These are phyloP conservation scores for Andricus grossulariae DNA, from an alignment of 1,140 invertebrate genomes.

Conservation along the genomic window DNA sequence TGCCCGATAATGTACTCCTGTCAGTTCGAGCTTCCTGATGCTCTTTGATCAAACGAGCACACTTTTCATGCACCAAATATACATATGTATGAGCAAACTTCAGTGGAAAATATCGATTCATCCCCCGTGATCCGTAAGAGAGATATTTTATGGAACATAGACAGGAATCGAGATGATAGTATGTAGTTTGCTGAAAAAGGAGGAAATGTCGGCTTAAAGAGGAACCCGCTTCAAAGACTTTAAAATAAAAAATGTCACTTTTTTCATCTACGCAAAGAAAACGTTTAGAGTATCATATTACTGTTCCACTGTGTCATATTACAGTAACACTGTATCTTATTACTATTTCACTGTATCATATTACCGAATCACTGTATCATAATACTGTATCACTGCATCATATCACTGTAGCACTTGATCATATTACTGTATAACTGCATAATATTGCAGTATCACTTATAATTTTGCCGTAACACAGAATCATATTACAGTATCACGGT, in stretches of 20 bases:
- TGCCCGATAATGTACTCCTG: slow-evolving; percentile 20
- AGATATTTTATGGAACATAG: slow-evolving; percentile 1
- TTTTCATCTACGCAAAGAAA: neutral
- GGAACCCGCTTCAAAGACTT: neutral
- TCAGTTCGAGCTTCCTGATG: neutral
- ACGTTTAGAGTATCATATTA: neutral
- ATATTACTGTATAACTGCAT: too few relatives aligned
- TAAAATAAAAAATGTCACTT: neutral
- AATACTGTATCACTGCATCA: too few relatives aligned
- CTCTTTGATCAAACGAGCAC: slow-evolving; percentile 10
- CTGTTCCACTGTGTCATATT: too few relatives aligned
- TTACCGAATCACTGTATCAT: too few relatives aligned
- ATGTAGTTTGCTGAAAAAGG: neutral
- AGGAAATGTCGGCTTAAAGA: neutral
- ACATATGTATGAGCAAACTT: slow-evolving; percentile 3
- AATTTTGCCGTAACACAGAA: too few relatives aligned
- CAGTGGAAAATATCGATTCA: slow-evolving; percentile 9
- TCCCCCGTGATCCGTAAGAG: neutral
- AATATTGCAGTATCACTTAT: too few relatives aligned
- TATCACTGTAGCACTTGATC: too few relatives aligned
- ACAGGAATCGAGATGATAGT: slow-evolving; percentile 9
- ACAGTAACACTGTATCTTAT: too few relatives aligned
- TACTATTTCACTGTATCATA: too few relatives aligned
- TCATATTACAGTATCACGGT: too few relatives aligned
- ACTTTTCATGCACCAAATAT: slow-evolving; percentile 10